These are phyloP conservation scores for Odontocolon sp. DNA, from an alignment of 2,888 invertebrate species.

Conservation along the genomic window DNA sequence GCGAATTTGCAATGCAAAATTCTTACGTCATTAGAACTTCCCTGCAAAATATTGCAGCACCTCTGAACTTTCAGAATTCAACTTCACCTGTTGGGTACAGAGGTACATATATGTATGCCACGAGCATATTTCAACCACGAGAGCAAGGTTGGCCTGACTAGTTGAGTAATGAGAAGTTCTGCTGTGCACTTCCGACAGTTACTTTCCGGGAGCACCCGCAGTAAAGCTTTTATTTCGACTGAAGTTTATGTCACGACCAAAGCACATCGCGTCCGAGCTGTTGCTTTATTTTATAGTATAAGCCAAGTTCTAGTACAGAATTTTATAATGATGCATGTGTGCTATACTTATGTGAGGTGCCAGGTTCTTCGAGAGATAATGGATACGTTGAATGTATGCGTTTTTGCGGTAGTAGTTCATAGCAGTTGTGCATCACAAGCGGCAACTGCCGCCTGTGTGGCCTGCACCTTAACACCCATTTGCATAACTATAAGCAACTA, in stretches of 20 bases:
- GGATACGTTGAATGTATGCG: conserved; percentile 23
- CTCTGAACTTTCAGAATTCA: too few relatives aligned
- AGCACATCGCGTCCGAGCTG: too few relatives aligned
- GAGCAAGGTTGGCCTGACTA: too few relatives aligned
- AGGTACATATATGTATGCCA: too few relatives aligned
- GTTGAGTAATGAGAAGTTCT: too few relatives aligned
- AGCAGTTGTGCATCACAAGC: conserved; percentile 7
- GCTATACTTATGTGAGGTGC: background rate
- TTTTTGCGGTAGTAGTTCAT: background rate
- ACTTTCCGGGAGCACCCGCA: background rate
- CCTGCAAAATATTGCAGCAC: too few relatives aligned
- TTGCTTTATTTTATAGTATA: background rate
- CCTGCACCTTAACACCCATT: conserved; percentile 55
- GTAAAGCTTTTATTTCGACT: background rate
- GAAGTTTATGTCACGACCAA: background rate
- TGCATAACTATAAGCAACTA: conserved; percentile 60
- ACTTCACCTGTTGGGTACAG: too few relatives aligned
- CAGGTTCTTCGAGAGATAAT: conserved; percentile 15
- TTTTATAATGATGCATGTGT: background rate
- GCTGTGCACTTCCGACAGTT: background rate
- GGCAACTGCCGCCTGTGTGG: conserved; percentile 38
- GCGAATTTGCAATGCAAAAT: too few relatives aligned
- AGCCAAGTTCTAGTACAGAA: background rate
- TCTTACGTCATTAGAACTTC: too few relatives aligned
- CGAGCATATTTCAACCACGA: too few relatives aligned